A percentile compares a stretch with the other conserved stretches of the same genome.
Conservation (phyloP, 53 echinoderm and acorn worm genomes). For the Apostichopus leukothele region DNA sequence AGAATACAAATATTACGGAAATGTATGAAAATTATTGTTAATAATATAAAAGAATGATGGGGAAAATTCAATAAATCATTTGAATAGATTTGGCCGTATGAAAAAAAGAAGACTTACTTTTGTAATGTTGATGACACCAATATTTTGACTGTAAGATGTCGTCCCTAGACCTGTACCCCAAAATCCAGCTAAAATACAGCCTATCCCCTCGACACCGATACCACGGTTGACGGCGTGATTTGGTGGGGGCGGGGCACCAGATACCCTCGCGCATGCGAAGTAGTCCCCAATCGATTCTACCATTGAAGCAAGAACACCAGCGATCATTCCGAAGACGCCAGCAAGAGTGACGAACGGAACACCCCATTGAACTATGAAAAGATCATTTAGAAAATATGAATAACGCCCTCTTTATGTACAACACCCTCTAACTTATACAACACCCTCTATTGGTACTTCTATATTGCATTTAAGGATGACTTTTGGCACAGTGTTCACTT, state of each 20-base stretch:
- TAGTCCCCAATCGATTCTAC: constrained; percentile 93
- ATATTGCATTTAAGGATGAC: too few species aligned
- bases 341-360: constrained; percentile 64
- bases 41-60: too few species aligned
- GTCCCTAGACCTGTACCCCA: constrained; percentile 91
- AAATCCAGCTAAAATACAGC: constrained; percentile 80
- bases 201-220: constrained; percentile 82
- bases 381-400: background rate
- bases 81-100: too few species aligned
- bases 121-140: constrained; percentile 89
- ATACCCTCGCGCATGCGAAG: constrained; percentile 84
- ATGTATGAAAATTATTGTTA: too few species aligned
- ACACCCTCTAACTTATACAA: too few species aligned
- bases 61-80: too few species aligned
- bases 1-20: too few species aligned
- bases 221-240: constrained; percentile 91
- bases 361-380: constrained; percentile 87
- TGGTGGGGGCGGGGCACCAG: constrained; percentile 93
- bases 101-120: constrained; percentile 56
- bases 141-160: constrained; percentile 92
- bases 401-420: too few species aligned
- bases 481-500: too few species aligned
- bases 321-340: constrained; percentile 91
- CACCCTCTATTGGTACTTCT: too few species aligned
- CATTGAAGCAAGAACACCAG: constrained; percentile 86